phyloP scores from a whole-genome alignment of 1,140 invertebrate genomes.

The Delia radicum region DNA sequence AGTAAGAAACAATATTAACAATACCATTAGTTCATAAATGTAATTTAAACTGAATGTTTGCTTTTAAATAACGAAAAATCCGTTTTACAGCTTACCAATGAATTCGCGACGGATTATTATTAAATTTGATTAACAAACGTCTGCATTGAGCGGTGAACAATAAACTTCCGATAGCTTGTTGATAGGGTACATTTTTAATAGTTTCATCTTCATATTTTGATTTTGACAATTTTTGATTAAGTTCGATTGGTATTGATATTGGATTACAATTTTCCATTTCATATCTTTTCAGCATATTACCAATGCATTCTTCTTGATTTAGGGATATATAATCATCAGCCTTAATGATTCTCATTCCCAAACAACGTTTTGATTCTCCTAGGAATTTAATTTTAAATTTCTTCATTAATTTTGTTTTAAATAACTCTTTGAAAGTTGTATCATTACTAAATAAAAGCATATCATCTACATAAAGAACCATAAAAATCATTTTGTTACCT shows the following conservation, averaged over 20 bases:
- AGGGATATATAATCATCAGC: neutral
- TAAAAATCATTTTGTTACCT: neutral
- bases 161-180: neutral
- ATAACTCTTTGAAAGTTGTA: neutral
- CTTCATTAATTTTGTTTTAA: neutral
- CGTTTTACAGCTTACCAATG: neutral
- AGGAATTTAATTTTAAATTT: neutral
- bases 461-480: constrained; percentile 23
- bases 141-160: neutral
- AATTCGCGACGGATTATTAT: no score
- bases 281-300: neutral
- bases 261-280: neutral
- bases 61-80: neutral
- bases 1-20: neutral
- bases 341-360: neutral
- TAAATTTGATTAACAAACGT: neutral
- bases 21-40: neutral
- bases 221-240: neutral
- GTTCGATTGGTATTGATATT: neutral
- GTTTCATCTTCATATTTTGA: neutral
- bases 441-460: neutral
- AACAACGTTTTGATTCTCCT: neutral
- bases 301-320: neutral
- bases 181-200: neutral
- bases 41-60: neutral